These are phyloP conservation scores for Hydriomena furcata DNA, from an alignment of 2,888 invertebrate species.

Conservation along the genomic window DNA sequence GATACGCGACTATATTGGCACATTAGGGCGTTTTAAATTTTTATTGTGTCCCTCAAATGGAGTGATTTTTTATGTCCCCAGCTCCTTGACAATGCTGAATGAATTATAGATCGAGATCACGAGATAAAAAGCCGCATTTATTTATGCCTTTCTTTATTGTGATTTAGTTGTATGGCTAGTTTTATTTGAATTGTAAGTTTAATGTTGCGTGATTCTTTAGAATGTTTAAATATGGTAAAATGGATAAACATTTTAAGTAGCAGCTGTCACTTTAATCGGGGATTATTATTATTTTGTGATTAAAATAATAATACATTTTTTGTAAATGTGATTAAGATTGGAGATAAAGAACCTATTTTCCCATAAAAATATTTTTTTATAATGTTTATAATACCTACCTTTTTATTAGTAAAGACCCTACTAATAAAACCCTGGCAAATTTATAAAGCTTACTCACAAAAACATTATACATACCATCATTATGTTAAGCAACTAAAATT, in stretches of 20 bases:
- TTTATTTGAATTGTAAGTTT: slow-evolving; percentile 15
- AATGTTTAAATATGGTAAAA: slow-evolving; percentile 11
- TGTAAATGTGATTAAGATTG: too few relatives aligned
- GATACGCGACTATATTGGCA: slow-evolving; percentile 40
- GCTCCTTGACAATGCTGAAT: slow-evolving; percentile 36
- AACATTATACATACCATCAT: neutral
- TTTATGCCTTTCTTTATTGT: slow-evolving; percentile 42
- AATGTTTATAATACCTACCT: too few relatives aligned
- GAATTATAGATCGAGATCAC: slow-evolving; percentile 44
- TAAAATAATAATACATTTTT: too few relatives aligned
- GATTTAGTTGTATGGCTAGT: slow-evolving; percentile 30
- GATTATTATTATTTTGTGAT: neutral
- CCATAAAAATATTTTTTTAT: too few relatives aligned
- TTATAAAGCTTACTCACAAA: neutral
- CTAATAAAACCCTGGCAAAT: too few relatives aligned
- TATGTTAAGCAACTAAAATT: neutral
- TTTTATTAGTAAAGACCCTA: too few relatives aligned
- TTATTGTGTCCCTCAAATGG: slow-evolving; percentile 57
- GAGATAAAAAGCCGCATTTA: slow-evolving; percentile 37
- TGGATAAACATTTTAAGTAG: slow-evolving; percentile 16
- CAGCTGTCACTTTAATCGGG: slow-evolving; percentile 18
- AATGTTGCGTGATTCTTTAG: slow-evolving; percentile 25
- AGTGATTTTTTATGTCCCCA: slow-evolving; percentile 47
- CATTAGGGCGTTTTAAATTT: slow-evolving; percentile 42
- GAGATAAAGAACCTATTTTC: too few relatives aligned